A percentile compares a stretch with the other conserved stretches of the same genome.
These are phyloP conservation scores for Itoplectis maculator DNA, from an alignment of 2,888 invertebrate species.

Conservation along the genomic window DNA sequence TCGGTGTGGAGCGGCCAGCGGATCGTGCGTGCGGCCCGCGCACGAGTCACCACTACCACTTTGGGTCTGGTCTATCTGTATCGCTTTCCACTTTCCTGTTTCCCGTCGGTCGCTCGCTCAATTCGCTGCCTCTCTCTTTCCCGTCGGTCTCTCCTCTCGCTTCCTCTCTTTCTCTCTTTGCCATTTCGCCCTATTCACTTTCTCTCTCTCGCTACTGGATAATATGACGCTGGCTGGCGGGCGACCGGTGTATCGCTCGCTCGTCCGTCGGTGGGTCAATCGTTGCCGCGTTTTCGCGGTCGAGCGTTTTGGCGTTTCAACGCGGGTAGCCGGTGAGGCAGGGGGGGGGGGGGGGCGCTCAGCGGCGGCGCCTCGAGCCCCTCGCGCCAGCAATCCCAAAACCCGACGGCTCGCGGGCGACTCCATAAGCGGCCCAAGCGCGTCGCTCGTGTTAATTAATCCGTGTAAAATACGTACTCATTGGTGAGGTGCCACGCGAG, in stretches of 20 bases:
- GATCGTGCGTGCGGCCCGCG: constrained; percentile 40
- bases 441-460: constrained; percentile 54
- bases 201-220: constrained; percentile 26
- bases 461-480: constrained; percentile 55
- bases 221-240: constrained; percentile 65
- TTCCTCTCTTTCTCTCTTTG: no score
- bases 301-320: constrained; percentile 81
- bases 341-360: no score
- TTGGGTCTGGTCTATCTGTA: not conserved
- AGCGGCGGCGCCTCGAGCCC: constrained; percentile 16
- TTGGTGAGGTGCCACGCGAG: constrained; percentile 36
- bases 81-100: constrained; percentile 45
- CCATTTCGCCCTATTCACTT: not conserved
- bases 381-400: constrained; percentile 15
- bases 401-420: constrained; percentile 4
- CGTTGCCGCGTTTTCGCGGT: constrained; percentile 81
- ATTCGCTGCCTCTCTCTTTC: no score
- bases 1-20: constrained; percentile 7
- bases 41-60: constrained; percentile 23
- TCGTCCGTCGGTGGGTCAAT: constrained; percentile 77
- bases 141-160: no score
- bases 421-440: constrained; percentile 42
- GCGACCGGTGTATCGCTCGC: constrained; percentile 59
- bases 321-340: no score
- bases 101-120: constrained; percentile 19